Percentiles rank a stretch among this genome's conserved stretches.
phyloP scores from a whole-genome alignment of 2,888 invertebrate genomes.

The Eristalis arbustorum region DNA sequence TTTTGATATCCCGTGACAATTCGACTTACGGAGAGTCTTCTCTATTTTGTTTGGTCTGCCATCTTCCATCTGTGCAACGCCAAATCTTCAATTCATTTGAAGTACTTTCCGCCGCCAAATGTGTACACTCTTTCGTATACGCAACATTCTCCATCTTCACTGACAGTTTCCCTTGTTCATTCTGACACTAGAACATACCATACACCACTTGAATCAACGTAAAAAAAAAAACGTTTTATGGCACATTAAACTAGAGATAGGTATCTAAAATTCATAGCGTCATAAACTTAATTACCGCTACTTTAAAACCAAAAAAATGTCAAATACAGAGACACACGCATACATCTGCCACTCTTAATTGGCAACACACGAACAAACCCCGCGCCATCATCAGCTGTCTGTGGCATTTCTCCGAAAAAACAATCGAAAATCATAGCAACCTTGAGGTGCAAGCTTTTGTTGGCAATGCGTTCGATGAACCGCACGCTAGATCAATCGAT shows the following conservation, averaged over 20 bases:
- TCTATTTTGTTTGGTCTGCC: no score
- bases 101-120: no score
- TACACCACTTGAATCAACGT: not conserved
- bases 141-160: not conserved
- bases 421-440: not conserved
- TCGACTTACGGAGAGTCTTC: no score
- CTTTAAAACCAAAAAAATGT: not conserved
- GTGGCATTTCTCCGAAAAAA: not conserved
- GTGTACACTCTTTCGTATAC: not conserved
- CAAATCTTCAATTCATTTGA: no score
- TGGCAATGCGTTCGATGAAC: not conserved
- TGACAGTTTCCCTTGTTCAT: not conserved
- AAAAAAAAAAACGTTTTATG: not conserved
- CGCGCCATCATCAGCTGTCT: not conserved
- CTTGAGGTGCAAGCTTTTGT: constrained; percentile 1
- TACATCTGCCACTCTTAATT: not conserved
- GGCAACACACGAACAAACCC: not conserved
- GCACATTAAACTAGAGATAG: not conserved
- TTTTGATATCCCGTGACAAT: no score
- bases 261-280: not conserved
- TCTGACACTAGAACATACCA: not conserved
- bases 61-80: no score
- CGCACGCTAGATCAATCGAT: not conserved
- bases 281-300: constrained; percentile 1
- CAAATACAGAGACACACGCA: not conserved